A percentile compares a stretch with the other conserved stretches of the same genome.
phyloP scores from a whole-genome alignment of 2,888 invertebrate genomes.

The Germaria angustata region DNA sequence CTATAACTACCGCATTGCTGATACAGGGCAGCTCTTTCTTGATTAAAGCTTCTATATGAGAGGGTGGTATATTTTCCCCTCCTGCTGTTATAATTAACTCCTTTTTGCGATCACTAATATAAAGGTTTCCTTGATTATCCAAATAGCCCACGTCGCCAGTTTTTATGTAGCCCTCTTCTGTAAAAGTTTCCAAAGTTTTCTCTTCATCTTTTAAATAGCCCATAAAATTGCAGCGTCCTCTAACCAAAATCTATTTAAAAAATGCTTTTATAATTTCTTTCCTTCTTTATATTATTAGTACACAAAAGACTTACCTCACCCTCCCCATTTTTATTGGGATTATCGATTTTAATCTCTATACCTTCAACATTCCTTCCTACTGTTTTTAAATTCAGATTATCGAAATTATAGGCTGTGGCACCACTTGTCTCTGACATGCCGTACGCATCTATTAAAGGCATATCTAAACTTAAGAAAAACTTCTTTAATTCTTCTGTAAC shows the following conservation, averaged over 20 bases:
- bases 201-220: constrained; percentile 88
- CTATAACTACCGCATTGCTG: constrained; percentile 91
- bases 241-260: constrained; percentile 83
- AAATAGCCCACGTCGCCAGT: constrained; percentile 92
- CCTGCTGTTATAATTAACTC: constrained; percentile 96
- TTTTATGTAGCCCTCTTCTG: constrained; percentile 90
- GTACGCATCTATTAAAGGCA: constrained; percentile 89
- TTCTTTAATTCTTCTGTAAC: constrained; percentile 88
- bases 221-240: constrained; percentile 92
- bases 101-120: constrained; percentile 87
- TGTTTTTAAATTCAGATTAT: constrained; percentile 82
- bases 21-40: constrained; percentile 87
- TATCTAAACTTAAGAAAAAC: constrained; percentile 91
- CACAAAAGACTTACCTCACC: constrained; percentile 83
- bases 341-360: constrained; percentile 84
- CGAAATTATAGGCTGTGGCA: constrained; percentile 82
- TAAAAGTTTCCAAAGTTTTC: constrained; percentile 87
- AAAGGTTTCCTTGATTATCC: constrained; percentile 86
- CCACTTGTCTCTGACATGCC: constrained; percentile 95
- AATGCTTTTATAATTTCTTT: neutral
- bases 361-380: constrained; percentile 87
- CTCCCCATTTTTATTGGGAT: constrained; percentile 86
- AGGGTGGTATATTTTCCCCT: constrained; percentile 94
- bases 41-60: constrained; percentile 89
- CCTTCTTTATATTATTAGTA: neutral